A percentile compares a stretch with the other conserved stretches of the same genome.
These are phyloP conservation scores for Erpornis zantholeuca DNA, from an alignment of 2,113 vertebrate species.

Conservation along the genomic window DNA sequence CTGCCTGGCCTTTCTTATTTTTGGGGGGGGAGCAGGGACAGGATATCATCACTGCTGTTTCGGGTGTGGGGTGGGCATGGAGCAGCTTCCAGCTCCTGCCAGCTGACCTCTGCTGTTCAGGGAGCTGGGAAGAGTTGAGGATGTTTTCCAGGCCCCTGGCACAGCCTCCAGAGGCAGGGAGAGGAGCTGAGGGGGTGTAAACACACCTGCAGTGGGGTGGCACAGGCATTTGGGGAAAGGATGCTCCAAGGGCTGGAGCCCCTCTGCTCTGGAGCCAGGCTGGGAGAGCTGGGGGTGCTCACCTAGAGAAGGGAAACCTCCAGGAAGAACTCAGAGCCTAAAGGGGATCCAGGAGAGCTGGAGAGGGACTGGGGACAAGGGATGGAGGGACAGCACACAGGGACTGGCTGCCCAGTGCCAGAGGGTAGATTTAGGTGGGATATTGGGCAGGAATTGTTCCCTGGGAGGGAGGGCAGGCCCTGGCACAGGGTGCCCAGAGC, in stretches of 20 bases:
- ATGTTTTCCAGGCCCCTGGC: neutral
- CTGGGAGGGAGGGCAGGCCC: neutral
- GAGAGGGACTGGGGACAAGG: neutral
- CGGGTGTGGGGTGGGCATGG: neutral
- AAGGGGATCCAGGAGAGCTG: neutral
- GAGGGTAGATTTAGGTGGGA: neutral
- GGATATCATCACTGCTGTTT: neutral
- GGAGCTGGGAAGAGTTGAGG: neutral
- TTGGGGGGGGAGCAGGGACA: no score
- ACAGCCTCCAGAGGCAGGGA: neutral
- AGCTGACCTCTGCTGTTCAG: neutral
- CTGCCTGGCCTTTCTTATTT: no score
- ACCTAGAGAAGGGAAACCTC: no score
- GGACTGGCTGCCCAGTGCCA: neutral
- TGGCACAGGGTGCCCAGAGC: neutral
- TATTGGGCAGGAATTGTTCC: neutral
- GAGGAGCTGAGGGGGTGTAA: neutral
- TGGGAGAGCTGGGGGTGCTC: neutral
- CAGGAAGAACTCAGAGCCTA: neutral
- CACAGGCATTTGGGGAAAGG: neutral
- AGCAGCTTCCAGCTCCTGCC: neutral
- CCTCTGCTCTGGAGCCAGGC: neutral
- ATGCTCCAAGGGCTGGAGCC: neutral
- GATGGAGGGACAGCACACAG: neutral
- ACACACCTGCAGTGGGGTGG: no score